Evolutionary conservation across 2,888 invertebrate species (phyloP), one percentile per base, ranked within the genome.

Genomic region (Polyommatus iphigenia): DNA sequence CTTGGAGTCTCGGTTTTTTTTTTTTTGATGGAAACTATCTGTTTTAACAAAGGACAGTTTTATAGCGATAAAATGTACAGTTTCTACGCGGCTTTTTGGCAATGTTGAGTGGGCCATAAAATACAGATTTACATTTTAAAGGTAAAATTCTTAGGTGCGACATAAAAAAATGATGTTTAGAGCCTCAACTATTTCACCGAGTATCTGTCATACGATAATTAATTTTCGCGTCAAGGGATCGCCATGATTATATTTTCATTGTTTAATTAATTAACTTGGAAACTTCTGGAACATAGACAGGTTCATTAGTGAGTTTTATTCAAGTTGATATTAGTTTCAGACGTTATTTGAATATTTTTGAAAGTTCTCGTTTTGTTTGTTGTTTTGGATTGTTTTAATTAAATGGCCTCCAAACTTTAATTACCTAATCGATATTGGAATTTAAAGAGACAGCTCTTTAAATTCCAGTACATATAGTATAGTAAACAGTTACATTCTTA

Each of bases 201-300:
- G 13, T 8, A 13, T 67, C 67, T 67, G 15, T 67, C 29, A 67
- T 29, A 67, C 29, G 5, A 67, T 67, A 32, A 32, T 32, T 6
- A 67, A 67, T 67, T 67, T 54, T 32, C 29, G 10, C 67, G 67
- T 29, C 67, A 15, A 15, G 24, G 29, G 67, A 67, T 29, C 29
- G 13, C 29, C 18, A 67, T 67, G 15, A 67, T 67, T 67, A 18
- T 67, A 67, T 29, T 67, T 67, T 67, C 67, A 67, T 67, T 67
- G 67, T 67, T 67, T 67, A 32, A 67, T 67, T 32, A 67, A 67
- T 67, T 67, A 67, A 67, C 29, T 67, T 67, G 15, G 67, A 67
- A 67, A 67, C 29, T 67, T 67, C 67, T 67, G 67, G 67, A 29
- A 67, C 67, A 67, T 67, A 32, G 67, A 67, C 67, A 67, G 29